Evolutionary conservation across 2,888 invertebrate species (phyloP).

Genomic region (Ophioninae sp.): DNA sequence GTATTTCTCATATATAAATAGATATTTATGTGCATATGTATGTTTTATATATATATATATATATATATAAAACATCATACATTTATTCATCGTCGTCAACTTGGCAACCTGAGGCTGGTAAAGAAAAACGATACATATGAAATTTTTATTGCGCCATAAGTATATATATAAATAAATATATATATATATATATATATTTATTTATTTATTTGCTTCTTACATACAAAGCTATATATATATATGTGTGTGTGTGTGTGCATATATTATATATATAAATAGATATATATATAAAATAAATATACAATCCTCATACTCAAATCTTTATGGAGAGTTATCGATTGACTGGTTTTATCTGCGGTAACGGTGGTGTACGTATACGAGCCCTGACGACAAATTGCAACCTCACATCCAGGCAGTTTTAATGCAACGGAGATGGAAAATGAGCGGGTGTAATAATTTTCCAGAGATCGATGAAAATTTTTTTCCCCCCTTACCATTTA

Average conservation of each 20-base stretch:
- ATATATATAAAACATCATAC: neutral
- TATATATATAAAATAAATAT: neutral
- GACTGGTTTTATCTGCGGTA: slow-evolving; percentile 54
- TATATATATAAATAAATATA: neutral
- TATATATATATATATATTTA: neutral
- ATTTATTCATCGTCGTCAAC: neutral
- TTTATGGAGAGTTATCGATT: slow-evolving; percentile 37
- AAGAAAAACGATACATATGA: neutral
- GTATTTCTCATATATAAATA: neutral
- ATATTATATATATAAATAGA: too few relatives aligned
- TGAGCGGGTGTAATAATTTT: slow-evolving; percentile 32
- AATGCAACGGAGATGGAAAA: slow-evolving; percentile 19
- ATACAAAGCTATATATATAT: neutral
- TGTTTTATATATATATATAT: neutral
- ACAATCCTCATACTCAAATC: slow-evolving; percentile 8
- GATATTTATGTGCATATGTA: neutral
- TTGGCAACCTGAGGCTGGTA: neutral
- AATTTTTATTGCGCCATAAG: neutral
- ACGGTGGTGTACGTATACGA: slow-evolving; percentile 23
- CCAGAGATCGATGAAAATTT: slow-evolving; percentile 11
- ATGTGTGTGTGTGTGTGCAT: neutral
- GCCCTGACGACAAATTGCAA: slow-evolving; percentile 54
- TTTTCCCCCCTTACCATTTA: neutral
- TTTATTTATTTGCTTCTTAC: too few relatives aligned
- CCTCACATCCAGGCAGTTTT: slow-evolving; percentile 19